These are phyloP conservation scores for Dioctria linearis DNA, from an alignment of 2,888 invertebrate species.

Conservation along the genomic window DNA sequence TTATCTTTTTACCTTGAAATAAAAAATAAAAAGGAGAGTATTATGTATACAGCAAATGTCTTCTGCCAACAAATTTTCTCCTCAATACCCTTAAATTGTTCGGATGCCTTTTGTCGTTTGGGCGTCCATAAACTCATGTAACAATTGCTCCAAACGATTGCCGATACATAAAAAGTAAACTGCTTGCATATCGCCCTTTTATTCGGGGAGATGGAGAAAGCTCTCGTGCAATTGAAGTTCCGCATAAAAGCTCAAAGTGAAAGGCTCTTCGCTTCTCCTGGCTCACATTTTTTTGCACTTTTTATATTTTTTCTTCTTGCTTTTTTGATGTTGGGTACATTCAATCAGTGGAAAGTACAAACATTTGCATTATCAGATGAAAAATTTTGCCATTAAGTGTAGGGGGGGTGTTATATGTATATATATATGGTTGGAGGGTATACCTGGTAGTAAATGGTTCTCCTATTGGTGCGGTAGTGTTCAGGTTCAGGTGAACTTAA, in stretches of 20 bases:
- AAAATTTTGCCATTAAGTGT: constrained; percentile 33
- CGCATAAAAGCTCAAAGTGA: constrained; percentile 44
- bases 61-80: constrained; percentile 4
- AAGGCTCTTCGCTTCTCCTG: constrained; percentile 18
- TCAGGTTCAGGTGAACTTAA: constrained; percentile 16
- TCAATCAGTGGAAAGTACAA: constrained; percentile 47
- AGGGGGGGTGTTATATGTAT: not conserved
- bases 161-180: constrained; percentile 15
- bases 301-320: not conserved
- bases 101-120: not conserved
- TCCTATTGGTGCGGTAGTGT: not conserved
- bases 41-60: too few relatives aligned
- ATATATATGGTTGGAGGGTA: not conserved
- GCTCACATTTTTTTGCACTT: not conserved
- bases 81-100: constrained; percentile 8
- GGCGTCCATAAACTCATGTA: constrained; percentile 11
- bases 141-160: constrained; percentile 14
- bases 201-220: constrained; percentile 5
- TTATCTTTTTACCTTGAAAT: too few relatives aligned
- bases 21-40: too few relatives aligned
- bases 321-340: constrained; percentile 30
- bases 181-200: constrained; percentile 35
- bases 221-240: constrained; percentile 35
- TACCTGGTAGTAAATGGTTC: not conserved
- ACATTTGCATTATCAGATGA: constrained; percentile 47